A percentile compares a stretch with the other conserved stretches of the same genome.
Evolutionary conservation across 2,113 vertebrate species (phyloP).

Genomic region (Sialia sialis): DNA sequence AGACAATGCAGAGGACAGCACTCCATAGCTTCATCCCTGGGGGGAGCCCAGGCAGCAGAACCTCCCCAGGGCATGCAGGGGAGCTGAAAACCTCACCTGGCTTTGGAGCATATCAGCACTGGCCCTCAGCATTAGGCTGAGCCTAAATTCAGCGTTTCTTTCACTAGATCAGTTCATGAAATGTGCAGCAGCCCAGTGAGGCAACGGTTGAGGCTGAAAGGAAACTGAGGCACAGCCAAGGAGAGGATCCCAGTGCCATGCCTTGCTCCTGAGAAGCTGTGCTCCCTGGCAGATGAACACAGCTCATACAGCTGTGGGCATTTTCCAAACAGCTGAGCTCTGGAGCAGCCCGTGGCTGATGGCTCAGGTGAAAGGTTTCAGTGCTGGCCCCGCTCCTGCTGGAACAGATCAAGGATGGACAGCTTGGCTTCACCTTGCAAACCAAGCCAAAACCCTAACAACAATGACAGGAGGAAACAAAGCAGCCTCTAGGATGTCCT

Average conservation of each 20-base stretch:
- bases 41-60: not conserved
- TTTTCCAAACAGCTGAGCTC: not conserved
- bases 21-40: not conserved
- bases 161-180: not conserved
- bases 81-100: not conserved
- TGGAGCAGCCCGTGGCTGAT: accelerated
- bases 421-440: not conserved
- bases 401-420: not conserved
- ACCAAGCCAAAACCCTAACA: not conserved
- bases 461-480: not conserved
- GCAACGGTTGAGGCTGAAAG: not conserved
- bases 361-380: not conserved
- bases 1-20: not conserved
- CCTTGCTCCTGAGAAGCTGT: not conserved
- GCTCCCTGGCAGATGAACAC: not conserved
- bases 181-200: not conserved
- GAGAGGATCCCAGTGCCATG: not conserved
- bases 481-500: not conserved
- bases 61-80: not conserved
- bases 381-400: not conserved
- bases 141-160: not conserved
- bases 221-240: not conserved
- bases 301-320: not conserved
- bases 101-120: not conserved
- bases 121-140: not conserved